Conservation (phyloP, 1,140 invertebrate genomes). For the Leptinotarsa defecta region DNA sequence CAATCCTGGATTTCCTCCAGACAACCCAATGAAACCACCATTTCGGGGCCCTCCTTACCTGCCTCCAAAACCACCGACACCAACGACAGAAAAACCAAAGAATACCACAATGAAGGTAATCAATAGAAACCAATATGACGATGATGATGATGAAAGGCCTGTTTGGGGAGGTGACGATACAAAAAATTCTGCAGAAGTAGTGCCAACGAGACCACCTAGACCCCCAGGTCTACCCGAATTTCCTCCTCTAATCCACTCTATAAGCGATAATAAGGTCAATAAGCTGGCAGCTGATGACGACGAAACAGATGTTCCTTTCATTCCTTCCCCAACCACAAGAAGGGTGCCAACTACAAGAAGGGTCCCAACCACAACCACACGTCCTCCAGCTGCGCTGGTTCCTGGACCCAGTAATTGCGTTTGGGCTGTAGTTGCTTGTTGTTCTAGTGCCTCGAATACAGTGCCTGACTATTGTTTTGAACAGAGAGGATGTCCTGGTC, state of each 20-base stretch:
- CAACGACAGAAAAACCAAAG: slow-evolving; percentile 11
- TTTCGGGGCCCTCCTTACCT: slow-evolving; percentile 35
- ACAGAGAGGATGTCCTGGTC: slow-evolving; percentile 65
- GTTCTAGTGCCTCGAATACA: slow-evolving; percentile 54
- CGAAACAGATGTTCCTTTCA: neutral
- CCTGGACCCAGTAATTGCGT: slow-evolving; percentile 59
- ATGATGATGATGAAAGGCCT: slow-evolving; percentile 40
- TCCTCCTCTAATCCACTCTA: slow-evolving; percentile 44
- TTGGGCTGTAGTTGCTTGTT: slow-evolving; percentile 71
- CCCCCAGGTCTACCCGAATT: slow-evolving; percentile 41
- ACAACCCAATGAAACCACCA: slow-evolving; percentile 37
- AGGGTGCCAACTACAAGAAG: neutral
- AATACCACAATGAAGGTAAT: slow-evolving; percentile 26
- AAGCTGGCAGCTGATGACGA: neutral
- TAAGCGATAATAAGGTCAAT: neutral
- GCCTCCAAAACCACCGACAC: slow-evolving; percentile 30
- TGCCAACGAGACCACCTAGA: slow-evolving; percentile 40
- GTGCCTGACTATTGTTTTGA: slow-evolving; percentile 68
- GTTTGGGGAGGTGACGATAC: slow-evolving; percentile 40
- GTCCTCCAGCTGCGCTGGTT: slow-evolving; percentile 26
- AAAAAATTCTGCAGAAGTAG: neutral
- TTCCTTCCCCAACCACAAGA: neutral
- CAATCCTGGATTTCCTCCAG: neutral
- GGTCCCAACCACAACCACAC: neutral
- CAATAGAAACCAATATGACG: slow-evolving; percentile 33